Evolutionary conservation across 2,797 vertebrate genomes (phyloP).

Genomic region (Valencia hispanica): DNA sequence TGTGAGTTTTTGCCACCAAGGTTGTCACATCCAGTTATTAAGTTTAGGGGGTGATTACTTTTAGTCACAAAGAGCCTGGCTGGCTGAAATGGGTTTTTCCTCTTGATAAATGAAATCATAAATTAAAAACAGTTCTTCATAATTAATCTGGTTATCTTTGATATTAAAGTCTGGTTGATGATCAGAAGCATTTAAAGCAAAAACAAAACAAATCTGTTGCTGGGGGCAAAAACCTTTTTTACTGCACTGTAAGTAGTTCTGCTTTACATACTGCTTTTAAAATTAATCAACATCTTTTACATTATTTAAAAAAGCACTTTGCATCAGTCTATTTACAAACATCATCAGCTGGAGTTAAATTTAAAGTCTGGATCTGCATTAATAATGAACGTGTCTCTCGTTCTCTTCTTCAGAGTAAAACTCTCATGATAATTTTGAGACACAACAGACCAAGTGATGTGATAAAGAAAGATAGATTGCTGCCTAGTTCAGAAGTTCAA

Average conservation of each 20-base stretch:
- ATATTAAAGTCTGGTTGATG: too few species aligned
- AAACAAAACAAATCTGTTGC: neutral
- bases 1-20: too few species aligned
- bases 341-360: constrained; percentile 1
- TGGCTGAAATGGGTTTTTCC: too few species aligned
- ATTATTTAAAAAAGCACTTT: constrained; percentile 8
- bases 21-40: too few species aligned
- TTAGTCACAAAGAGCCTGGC: too few species aligned
- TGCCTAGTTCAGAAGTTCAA: constrained; percentile 52
- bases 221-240: neutral
- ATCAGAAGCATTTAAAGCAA: neutral
- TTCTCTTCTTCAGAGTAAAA: constrained; percentile 27
- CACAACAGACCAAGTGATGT: constrained; percentile 39
- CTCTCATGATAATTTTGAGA: constrained; percentile 40
- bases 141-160: too few species aligned
- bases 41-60: too few species aligned
- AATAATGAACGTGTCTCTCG: constrained; percentile 25
- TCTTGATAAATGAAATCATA: neutral
- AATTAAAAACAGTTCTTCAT: neutral
- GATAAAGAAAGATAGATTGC: constrained; percentile 50
- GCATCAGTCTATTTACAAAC: constrained; percentile 1
- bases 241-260: neutral
- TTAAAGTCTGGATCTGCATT: constrained; percentile 26
- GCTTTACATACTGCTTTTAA: neutral
- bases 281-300: neutral